Evolutionary conservation across 2,113 vertebrate genomes (phyloP), one percentile per base, ranked within the genome.

Genomic region (Ariopsis seemanni): DNA sequence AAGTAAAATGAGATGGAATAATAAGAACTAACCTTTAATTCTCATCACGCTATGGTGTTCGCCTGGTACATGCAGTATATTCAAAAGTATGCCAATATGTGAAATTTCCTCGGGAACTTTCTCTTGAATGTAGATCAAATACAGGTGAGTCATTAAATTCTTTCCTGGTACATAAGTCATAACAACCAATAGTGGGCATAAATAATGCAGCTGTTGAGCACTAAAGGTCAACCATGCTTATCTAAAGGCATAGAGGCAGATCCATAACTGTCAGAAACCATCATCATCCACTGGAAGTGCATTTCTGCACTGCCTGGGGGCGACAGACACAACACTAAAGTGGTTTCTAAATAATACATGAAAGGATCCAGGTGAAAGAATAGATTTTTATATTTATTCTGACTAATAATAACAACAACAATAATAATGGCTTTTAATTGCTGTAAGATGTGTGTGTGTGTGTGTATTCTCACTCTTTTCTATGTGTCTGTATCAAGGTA

Each of bases 201-300:
- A 89, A 89, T 91, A 88, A 91, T 91, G 84, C 88, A 86, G 88
- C 77, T 87, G 77, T 89, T 86, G 84, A 52, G 34, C 57, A 82
- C 77, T 87, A 88, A 89, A 91, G 88, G 90, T 91, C 90, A 90
- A 60, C 82, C 87, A 80, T 88, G 84, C 90, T 89, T 89, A 90
- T 90, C 88, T 89, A 77, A 55, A 89, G 71, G 86, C 83, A 89
- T 77, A 89, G 82, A 83, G 83, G 83, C 71, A 88, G 52, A 89
- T 89, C 85, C 82, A 82, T 81, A 83, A 77, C 86, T 89, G 81
- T 89, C 86, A 88, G 67, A 82, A 58, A 84, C 60, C 87, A 89
- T 83, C 83, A 85, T 82, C 89, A 74, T 86, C 86, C n/a, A 86
- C 81, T 74, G 60, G 22, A 86, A 74, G n/a, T 60, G 71, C 87